Percentiles rank a stretch among this genome's conserved stretches.
Conservation (phyloP, 2,797 vertebrate genomes). For the Neosalanx taihuensis region DNA sequence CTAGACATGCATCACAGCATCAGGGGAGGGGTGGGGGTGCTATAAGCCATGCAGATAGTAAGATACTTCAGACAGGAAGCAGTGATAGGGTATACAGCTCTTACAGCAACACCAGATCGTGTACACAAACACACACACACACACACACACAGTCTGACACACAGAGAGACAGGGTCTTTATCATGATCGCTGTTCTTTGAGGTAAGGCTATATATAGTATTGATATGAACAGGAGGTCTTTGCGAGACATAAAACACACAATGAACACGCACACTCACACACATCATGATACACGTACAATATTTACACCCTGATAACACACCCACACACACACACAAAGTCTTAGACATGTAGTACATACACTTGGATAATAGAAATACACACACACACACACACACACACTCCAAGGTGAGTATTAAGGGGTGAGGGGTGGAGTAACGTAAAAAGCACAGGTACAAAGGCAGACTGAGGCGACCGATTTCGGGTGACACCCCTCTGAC, state of each 20-base stretch:
- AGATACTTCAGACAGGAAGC: background rate
- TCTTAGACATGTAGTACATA: background rate
- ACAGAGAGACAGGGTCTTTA: too few relatives aligned
- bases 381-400: slow-evolving; percentile 4
- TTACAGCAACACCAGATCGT: background rate
- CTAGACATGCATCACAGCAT: background rate
- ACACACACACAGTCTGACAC: background rate
- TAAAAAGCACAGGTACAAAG: slow-evolving; percentile 11
- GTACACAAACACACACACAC: slow-evolving; percentile 4
- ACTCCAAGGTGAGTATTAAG: background rate
- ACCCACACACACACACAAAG: background rate
- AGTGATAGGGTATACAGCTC: background rate
- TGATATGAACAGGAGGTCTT: too few relatives aligned
- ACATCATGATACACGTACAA: background rate
- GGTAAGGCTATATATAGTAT: too few relatives aligned
- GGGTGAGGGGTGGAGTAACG: background rate
- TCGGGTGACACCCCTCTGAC: background rate
- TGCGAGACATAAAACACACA: background rate
- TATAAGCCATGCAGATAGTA: slow-evolving; percentile 2
- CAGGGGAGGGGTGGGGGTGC: background rate
- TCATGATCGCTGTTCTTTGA: too few relatives aligned
- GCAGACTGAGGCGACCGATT: background rate
- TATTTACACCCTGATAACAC: background rate
- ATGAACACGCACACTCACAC: slow-evolving; percentile 6
- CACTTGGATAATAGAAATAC: background rate